These are phyloP conservation scores for Lepus europaeus DNA, from an alignment of 2,113 vertebrate genomes.

Conservation along the genomic window DNA sequence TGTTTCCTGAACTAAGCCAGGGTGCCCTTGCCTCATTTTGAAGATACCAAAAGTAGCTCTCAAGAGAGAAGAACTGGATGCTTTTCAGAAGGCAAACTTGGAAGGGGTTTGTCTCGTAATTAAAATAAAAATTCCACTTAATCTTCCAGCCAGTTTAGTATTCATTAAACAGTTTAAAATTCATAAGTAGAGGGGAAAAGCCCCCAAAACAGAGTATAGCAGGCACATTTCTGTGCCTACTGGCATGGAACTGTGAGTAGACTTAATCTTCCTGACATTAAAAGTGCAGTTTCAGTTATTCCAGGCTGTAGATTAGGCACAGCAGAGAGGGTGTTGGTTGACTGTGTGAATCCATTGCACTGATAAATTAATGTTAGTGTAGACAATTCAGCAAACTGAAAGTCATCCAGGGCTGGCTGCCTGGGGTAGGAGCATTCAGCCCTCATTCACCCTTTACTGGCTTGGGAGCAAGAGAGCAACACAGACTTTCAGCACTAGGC, in stretches of 20 bases:
- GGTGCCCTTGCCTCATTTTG: background rate
- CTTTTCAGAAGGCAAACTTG: background rate
- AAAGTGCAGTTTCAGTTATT: background rate
- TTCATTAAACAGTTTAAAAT: background rate
- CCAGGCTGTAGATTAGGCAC: background rate
- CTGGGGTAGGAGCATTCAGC: background rate
- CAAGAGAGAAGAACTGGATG: background rate
- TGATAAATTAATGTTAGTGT: background rate
- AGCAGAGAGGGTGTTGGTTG: background rate
- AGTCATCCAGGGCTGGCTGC: background rate
- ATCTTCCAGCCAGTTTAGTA: background rate
- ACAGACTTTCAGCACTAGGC: background rate
- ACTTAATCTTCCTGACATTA: background rate
- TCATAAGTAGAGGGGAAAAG: background rate
- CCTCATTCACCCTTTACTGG: background rate
- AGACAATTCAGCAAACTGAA: slow-evolving; percentile 6
- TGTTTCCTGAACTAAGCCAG: background rate
- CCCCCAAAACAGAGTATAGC: background rate
- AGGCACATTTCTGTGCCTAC: background rate
- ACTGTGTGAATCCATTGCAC: background rate
- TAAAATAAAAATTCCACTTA: background rate
- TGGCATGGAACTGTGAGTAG: background rate
- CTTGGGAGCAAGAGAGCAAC: background rate
- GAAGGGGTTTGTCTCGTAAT: slow-evolving; percentile 34
- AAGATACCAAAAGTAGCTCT: background rate